These are phyloP conservation scores for Orientallactaga bullata DNA, from an alignment of 2,113 vertebrate species.

Conservation along the genomic window DNA sequence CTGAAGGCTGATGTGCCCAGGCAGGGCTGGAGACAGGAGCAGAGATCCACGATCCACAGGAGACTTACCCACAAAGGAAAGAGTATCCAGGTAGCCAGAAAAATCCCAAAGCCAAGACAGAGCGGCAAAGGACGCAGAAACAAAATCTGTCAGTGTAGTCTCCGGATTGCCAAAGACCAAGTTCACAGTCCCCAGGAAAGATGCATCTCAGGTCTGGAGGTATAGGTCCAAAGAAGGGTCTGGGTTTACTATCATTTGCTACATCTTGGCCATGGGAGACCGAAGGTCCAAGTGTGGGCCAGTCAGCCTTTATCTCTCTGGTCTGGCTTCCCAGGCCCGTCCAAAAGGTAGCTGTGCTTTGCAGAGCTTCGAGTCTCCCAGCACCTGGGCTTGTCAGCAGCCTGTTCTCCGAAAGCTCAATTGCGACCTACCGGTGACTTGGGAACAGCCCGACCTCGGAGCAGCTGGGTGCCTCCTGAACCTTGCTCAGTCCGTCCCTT, in stretches of 20 bases:
- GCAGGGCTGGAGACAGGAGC: not conserved
- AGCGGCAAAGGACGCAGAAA: not conserved
- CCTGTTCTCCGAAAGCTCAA: slow-evolving; percentile 11
- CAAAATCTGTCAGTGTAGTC: slow-evolving; percentile 32
- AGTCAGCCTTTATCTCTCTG: not conserved
- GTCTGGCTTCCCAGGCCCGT: not conserved
- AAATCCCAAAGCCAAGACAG: not conserved
- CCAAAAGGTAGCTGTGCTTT: not conserved
- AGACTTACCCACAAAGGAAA: not conserved
- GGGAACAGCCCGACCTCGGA: slow-evolving; percentile 81
- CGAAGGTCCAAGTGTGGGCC: not conserved
- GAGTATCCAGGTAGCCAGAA: not conserved
- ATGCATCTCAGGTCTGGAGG: slow-evolving; percentile 71
- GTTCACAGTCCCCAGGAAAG: slow-evolving; percentile 83
- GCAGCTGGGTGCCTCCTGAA: slow-evolving; percentile 54
- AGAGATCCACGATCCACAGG: not conserved
- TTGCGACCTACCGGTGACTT: slow-evolving; percentile 87
- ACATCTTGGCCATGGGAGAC: slow-evolving; percentile 81
- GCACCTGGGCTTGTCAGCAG: not conserved
- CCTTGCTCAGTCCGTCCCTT: not conserved
- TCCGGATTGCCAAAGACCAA: slow-evolving; percentile 59
- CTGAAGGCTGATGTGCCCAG: not conserved
- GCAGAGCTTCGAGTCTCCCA: not conserved
- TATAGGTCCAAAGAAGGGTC: slow-evolving; percentile 62
- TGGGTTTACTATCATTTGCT: slow-evolving; percentile 78